Evolutionary conservation across 2,113 vertebrate genomes (phyloP).

Genomic region (Grallaria varia): DNA sequence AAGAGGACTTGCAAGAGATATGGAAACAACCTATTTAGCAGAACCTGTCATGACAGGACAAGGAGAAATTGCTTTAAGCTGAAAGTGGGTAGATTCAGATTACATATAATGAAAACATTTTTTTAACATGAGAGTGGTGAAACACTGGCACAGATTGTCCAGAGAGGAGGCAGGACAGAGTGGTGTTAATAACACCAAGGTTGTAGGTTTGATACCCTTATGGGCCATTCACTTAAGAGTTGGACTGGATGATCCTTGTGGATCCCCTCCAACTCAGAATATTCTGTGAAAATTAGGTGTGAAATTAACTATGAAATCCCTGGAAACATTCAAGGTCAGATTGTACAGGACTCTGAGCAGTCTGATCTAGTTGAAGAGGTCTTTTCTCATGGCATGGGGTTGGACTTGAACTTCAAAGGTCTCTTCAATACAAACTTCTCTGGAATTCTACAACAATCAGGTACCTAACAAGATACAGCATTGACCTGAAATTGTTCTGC

Average conservation of each 20-base stretch:
- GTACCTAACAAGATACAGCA: background rate
- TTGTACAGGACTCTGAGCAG: background rate
- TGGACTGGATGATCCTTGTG: background rate
- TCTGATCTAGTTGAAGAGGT: background rate
- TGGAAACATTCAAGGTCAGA: background rate
- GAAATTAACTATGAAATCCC: background rate
- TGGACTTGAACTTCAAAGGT: background rate
- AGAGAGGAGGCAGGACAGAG: background rate
- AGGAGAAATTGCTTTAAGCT: background rate
- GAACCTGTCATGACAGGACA: background rate
- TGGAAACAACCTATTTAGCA: background rate
- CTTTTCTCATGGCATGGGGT: rapidly evolving
- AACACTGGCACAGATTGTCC: background rate
- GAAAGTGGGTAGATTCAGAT: background rate
- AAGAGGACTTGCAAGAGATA: background rate
- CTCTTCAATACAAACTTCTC: background rate
- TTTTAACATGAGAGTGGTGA: background rate
- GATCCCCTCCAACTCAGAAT: background rate
- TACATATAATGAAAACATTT: background rate
- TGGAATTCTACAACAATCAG: too few species aligned
- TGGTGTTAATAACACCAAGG: background rate
- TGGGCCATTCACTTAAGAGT: background rate
- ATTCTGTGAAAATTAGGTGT: background rate
- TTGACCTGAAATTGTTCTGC: background rate
- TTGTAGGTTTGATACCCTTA: background rate